Percentiles rank a stretch among this genome's conserved stretches.
phyloP scores from a whole-genome alignment of 2,797 vertebrate genomes.

The Aldrovandia affinis region DNA sequence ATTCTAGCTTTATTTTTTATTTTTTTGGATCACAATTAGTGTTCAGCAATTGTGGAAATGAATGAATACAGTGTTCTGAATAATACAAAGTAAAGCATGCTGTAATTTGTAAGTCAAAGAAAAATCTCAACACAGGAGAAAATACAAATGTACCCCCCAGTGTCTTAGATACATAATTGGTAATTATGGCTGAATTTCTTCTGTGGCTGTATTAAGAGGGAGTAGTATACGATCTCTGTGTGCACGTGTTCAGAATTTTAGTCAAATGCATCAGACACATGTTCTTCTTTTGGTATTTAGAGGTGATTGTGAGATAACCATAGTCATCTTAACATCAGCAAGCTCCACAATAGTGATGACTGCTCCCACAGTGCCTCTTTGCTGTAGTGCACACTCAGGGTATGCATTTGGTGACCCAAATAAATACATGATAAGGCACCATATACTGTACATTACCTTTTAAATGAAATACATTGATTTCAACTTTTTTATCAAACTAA shows the following conservation, averaged over 20 bases:
- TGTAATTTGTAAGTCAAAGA: neutral
- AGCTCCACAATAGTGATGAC: too few species aligned
- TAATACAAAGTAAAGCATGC: neutral
- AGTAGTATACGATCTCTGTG: neutral
- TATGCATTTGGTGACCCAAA: too few species aligned
- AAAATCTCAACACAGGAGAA: neutral
- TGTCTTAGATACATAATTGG: neutral
- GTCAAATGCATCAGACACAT: too few species aligned
- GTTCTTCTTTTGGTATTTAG: too few species aligned
- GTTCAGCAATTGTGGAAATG: neutral
- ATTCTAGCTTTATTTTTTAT: neutral
- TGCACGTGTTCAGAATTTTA: neutral
- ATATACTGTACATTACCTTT: too few species aligned
- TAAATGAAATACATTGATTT: too few species aligned
- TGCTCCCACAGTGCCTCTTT: too few species aligned
- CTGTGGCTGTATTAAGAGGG: neutral
- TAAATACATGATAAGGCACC: too few species aligned
- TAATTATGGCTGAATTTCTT: neutral
- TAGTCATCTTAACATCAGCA: too few species aligned
- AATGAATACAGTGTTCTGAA: neutral
- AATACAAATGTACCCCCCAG: neutral
- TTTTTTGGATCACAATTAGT: neutral
- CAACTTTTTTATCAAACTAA: too few species aligned
- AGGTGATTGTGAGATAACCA: too few species aligned
- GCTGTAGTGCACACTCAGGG: too few species aligned